Evolutionary conservation across 2,113 vertebrate genomes (phyloP).

Genomic region (Arenaria interpres): DNA sequence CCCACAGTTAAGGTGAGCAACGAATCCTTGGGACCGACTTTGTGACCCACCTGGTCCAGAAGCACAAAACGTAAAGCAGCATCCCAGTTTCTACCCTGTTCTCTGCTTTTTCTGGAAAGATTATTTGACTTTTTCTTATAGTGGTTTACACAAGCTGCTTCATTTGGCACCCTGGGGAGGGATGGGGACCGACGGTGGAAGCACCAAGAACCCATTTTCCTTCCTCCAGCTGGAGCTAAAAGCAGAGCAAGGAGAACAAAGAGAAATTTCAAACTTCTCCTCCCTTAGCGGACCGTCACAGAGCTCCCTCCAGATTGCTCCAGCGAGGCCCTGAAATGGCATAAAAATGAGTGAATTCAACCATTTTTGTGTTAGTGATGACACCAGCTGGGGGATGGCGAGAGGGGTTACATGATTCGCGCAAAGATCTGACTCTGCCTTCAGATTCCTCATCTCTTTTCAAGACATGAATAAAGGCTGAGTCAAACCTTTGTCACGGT

Average conservation of each 20-base stretch:
- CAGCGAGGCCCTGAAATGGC: not conserved
- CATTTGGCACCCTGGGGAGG: not conserved
- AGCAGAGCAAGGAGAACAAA: not conserved
- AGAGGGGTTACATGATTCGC: not conserved
- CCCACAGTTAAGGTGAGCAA: not conserved
- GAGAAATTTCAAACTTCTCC: not conserved
- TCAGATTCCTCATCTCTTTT: not conserved
- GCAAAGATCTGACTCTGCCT: not conserved
- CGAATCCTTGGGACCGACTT: not conserved
- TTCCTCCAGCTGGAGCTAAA: not conserved
- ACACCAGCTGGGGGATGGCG: not conserved
- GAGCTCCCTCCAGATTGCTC: not conserved
- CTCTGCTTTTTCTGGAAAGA: not conserved
- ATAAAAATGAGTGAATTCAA: not conserved
- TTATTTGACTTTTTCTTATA: not conserved
- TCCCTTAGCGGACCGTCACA: not conserved
- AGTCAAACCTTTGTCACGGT: not conserved
- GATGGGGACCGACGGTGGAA: not conserved
- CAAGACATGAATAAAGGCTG: not conserved
- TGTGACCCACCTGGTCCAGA: not conserved
- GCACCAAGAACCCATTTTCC: not conserved
- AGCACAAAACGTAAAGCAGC: not conserved
- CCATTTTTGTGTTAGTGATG: not conserved
- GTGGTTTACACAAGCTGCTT: not conserved
- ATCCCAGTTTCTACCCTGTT: not conserved